Conservation (phyloP, 2,797 vertebrate species). For the Columba guinea region DNA sequence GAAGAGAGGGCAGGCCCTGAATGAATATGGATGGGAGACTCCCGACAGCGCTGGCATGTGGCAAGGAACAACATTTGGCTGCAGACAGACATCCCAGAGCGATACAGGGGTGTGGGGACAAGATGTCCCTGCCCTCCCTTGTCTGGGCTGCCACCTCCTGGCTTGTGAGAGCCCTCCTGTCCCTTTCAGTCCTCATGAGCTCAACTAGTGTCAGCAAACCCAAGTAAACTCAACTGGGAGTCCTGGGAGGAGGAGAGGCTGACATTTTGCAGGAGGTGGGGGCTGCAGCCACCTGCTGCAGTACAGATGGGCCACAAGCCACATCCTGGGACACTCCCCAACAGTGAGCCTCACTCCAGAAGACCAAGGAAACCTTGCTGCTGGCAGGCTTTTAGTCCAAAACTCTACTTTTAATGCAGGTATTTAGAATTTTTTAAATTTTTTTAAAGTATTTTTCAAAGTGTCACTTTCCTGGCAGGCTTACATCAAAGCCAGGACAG, state of each 20-base stretch:
- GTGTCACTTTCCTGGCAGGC: background rate
- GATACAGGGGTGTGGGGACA: fast-evolving
- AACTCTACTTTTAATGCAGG: background rate
- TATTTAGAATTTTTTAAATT: background rate
- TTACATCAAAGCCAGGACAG: background rate
- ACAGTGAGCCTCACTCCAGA: background rate
- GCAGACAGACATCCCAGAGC: background rate
- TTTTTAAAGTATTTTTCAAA: background rate
- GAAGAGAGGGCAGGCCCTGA: background rate
- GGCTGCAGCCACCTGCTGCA: background rate
- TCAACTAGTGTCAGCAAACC: background rate
- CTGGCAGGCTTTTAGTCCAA: background rate
- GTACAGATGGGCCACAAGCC: fast-evolving
- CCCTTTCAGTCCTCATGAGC: background rate
- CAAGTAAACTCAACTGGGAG: background rate
- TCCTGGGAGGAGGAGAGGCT: background rate
- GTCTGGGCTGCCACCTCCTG: constrained; percentile 10
- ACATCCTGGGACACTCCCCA: background rate
- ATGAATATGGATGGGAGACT: background rate
- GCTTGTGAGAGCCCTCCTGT: background rate
- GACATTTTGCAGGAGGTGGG: background rate
- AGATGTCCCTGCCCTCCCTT: background rate
- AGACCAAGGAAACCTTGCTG: background rate
- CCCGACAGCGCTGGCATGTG: background rate
- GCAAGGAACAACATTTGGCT: background rate